Evolutionary conservation across 2,113 vertebrate species (phyloP).

Genomic region (Cinclus cinclus): DNA sequence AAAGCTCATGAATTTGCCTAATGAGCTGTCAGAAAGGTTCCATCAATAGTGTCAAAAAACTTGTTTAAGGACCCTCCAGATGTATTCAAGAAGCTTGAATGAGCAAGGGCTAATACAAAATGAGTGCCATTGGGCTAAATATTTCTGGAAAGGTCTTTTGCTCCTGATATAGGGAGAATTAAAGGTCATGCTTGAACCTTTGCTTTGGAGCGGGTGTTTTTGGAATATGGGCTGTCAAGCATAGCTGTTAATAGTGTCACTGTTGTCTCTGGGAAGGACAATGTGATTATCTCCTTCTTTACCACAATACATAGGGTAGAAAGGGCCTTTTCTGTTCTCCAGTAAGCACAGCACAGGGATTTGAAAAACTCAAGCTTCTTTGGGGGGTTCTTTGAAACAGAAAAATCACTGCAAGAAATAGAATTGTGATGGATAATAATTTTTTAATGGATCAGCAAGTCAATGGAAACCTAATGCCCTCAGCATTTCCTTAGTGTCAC

Average conservation of each 20-base stretch:
- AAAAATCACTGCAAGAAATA: not conserved
- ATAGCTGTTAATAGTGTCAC: not conserved
- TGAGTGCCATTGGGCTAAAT: slow-evolving; percentile 8
- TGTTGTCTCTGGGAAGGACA: not conserved
- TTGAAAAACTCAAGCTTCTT: not conserved
- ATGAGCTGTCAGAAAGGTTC: slow-evolving; percentile 33
- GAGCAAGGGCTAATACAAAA: not conserved
- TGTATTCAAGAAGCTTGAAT: not conserved
- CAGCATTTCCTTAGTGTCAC: not conserved
- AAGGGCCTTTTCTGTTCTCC: not conserved
- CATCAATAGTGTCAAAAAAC: slow-evolving; percentile 19
- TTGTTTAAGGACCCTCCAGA: slow-evolving; percentile 40
- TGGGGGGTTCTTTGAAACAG: not conserved
- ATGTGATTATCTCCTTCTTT: not conserved
- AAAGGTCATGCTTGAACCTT: not conserved
- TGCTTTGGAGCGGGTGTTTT: not conserved
- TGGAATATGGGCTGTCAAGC: not conserved
- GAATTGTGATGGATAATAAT: not conserved
- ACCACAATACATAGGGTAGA: not conserved
- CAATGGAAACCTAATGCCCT: not conserved
- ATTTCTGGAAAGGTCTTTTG: slow-evolving; percentile 11
- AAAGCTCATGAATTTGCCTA: slow-evolving; percentile 28
- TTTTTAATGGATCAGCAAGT: not conserved
- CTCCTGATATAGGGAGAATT: not conserved
- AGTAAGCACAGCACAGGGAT: not conserved